Evolutionary conservation across 2,888 invertebrate species (phyloP).

Genomic region (Drosophila merina): DNA sequence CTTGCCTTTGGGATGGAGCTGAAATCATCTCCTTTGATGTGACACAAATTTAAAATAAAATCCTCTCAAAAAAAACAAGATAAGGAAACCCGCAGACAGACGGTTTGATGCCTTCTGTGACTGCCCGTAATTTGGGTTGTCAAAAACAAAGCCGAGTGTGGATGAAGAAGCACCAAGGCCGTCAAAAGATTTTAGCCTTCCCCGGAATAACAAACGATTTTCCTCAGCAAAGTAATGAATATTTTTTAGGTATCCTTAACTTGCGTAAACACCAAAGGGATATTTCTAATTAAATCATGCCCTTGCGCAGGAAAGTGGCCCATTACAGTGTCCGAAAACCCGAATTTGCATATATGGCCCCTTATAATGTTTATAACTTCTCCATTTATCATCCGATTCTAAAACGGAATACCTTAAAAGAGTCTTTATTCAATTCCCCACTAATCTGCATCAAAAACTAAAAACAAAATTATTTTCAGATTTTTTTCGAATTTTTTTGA

Average conservation of each 20-base stretch:
- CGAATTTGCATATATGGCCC: too few relatives aligned
- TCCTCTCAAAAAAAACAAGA: slow-evolving; percentile 8
- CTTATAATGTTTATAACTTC: too few relatives aligned
- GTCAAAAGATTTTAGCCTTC: slow-evolving; percentile 23
- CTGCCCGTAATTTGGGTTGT: slow-evolving; percentile 13
- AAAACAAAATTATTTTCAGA: too few relatives aligned
- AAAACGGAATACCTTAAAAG: too few relatives aligned
- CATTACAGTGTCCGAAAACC: too few relatives aligned
- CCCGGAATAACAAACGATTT: slow-evolving; percentile 41
- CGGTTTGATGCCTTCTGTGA: slow-evolving; percentile 22
- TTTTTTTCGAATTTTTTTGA: too few relatives aligned
- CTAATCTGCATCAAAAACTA: too few relatives aligned
- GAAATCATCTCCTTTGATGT: slow-evolving; percentile 39
- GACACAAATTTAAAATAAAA: slow-evolving; percentile 28
- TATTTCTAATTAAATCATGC: slow-evolving; percentile 32
- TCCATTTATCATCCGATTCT: too few relatives aligned
- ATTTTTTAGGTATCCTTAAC: background rate
- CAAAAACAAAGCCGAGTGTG: slow-evolving; percentile 40
- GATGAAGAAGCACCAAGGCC: slow-evolving; percentile 3
- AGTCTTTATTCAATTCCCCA: too few relatives aligned
- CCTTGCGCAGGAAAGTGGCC: background rate
- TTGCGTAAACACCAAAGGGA: background rate
- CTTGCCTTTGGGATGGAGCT: slow-evolving; percentile 3
- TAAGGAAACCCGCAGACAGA: slow-evolving; percentile 29
- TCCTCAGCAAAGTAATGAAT: slow-evolving; percentile 35